Conservation (phyloP, 2,888 invertebrate species). For the Synergus japonicus region DNA sequence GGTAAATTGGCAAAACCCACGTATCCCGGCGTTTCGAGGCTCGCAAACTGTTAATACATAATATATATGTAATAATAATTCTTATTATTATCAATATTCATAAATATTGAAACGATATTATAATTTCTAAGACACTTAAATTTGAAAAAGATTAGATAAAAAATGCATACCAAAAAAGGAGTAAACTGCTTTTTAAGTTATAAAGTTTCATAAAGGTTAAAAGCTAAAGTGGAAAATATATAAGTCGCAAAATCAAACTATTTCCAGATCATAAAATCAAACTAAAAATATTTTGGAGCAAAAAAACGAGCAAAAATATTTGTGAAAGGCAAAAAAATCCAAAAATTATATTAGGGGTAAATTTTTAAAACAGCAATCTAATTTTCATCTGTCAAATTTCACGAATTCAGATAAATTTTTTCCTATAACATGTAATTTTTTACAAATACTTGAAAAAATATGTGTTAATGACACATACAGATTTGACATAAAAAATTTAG, state of each 20-base stretch:
- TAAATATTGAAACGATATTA: no score
- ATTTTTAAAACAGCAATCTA: not conserved
- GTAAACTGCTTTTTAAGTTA: not conserved
- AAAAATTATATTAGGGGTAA: not conserved
- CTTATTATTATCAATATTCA: no score
- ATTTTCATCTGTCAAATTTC: not conserved
- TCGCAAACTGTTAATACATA: conserved; percentile 84
- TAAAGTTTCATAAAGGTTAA: not conserved
- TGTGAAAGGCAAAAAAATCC: conserved; percentile 1
- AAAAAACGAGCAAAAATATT: conserved; percentile 38
- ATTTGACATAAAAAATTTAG: conserved; percentile 29
- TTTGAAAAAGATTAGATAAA: no score
- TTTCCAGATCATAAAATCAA: conserved; percentile 5
- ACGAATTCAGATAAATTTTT: not conserved
- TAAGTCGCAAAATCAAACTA: not conserved
- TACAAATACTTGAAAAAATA: not conserved
- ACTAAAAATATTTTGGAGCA: conserved; percentile 12
- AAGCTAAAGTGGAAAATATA: not conserved
- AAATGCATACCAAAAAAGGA: no score
- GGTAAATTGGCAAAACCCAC: conserved; percentile 97
- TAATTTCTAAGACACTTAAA: no score
- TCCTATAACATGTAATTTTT: not conserved
- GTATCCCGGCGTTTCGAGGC: conserved; percentile 91
- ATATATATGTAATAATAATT: no score
- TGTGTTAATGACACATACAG: not conserved